phyloP scores from a whole-genome alignment of 2,888 invertebrate genomes.

The Anodontia alba region DNA sequence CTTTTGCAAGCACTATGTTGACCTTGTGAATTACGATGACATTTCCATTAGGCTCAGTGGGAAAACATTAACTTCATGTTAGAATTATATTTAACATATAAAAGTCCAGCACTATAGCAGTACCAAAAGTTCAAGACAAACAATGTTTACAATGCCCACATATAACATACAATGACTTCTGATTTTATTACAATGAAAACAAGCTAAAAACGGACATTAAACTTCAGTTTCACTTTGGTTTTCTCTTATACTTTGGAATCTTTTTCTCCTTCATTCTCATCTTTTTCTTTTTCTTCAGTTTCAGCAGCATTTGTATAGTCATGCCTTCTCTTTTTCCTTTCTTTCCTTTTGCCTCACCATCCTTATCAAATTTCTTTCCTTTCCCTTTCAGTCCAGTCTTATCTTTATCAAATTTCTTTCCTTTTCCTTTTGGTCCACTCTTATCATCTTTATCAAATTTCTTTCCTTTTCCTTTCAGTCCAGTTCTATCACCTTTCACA shows the following conservation, averaged over 20 bases:
- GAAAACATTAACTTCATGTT: too few relatives aligned
- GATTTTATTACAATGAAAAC: too few relatives aligned
- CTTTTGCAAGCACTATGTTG: too few relatives aligned
- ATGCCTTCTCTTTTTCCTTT: conserved; percentile 15
- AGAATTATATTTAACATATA: too few relatives aligned
- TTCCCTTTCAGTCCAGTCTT: conserved; percentile 10
- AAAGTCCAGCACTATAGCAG: too few relatives aligned
- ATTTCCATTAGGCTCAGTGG: too few relatives aligned
- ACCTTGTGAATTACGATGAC: too few relatives aligned
- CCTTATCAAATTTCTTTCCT: conserved; percentile 13
- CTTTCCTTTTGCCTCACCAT: conserved; percentile 19
- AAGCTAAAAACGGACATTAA: too few relatives aligned
- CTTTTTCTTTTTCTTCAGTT: conserved; percentile 35
- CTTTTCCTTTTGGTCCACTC: background rate
- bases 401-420: conserved; percentile 19
- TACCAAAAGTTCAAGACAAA: too few relatives aligned
- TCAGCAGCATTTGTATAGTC: conserved; percentile 12
- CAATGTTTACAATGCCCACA: too few relatives aligned
- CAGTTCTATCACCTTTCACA: background rate
- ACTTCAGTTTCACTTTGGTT: background rate
- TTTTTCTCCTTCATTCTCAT: conserved; percentile 43
- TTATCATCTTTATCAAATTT: conserved; percentile 22
- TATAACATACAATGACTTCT: too few relatives aligned
- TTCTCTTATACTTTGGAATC: conserved; percentile 28
- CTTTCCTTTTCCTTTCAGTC: background rate